A percentile compares a stretch with the other conserved stretches of the same genome.
phyloP scores from a whole-genome alignment of 2,113 vertebrate species.

The Ranitomeya imitator region DNA sequence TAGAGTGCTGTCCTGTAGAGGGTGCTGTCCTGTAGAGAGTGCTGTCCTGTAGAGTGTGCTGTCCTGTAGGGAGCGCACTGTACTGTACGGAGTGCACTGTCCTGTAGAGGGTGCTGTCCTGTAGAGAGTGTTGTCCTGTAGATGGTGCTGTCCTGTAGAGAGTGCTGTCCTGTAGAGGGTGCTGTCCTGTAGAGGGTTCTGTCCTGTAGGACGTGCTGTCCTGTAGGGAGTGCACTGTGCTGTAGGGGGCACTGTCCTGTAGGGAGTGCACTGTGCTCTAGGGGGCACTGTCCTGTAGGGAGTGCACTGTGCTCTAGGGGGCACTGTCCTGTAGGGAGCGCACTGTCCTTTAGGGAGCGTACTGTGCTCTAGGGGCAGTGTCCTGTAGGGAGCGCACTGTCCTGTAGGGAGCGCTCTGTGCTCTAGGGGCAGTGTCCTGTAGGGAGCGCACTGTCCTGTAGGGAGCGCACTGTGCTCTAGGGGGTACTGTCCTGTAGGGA shows the following conservation, averaged over 20 bases:
- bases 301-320: too few species aligned
- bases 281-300: neutral
- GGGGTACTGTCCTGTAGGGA: neutral
- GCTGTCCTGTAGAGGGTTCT: too few species aligned
- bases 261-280: rapidly evolving
- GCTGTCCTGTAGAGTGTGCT: too few species aligned
- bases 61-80: too few species aligned
- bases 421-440: too few species aligned
- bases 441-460: neutral
- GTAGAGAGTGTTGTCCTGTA: neutral
- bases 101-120: too few species aligned
- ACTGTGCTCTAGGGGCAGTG: neutral
- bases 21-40: too few species aligned
- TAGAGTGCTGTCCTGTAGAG: too few species aligned
- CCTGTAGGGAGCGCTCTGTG: too few species aligned
- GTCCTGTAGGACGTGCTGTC: neutral
- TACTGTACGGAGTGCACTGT: too few species aligned
- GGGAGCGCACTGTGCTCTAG: neutral
- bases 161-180: neutral
- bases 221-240: neutral
- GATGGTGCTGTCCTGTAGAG: neutral
- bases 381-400: neutral
- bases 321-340: too few species aligned
- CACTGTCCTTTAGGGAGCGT: neutral
- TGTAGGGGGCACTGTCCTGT: neutral